Conservation (phyloP, 2,888 invertebrate genomes). For the Xylocampa areola region DNA sequence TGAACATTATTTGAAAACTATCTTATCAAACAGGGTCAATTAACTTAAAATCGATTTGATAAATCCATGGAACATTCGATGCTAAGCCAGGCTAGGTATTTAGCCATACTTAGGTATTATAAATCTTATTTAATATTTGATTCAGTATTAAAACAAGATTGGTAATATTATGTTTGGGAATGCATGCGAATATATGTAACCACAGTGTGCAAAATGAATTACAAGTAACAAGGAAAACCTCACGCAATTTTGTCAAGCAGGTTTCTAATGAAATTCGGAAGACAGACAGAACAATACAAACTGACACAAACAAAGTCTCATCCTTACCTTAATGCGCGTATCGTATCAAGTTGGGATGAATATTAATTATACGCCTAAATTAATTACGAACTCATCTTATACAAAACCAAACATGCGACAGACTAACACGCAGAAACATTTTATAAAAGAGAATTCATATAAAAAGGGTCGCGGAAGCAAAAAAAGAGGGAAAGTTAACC, state of each 20-base stretch:
- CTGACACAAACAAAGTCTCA: slow-evolving; percentile 19
- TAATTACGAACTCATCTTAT: slow-evolving; percentile 45
- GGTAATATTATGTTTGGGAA: too few species aligned
- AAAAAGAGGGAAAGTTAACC: slow-evolving; percentile 83
- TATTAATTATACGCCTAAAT: slow-evolving; percentile 56
- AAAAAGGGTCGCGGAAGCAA: slow-evolving; percentile 69
- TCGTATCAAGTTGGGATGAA: slow-evolving; percentile 18
- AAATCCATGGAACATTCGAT: slow-evolving; percentile 1
- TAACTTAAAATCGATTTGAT: slow-evolving; percentile 20
- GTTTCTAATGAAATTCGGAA: neutral
- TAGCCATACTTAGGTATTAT: too few species aligned
- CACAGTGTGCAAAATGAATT: neutral
- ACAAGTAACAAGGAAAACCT: slow-evolving; percentile 17
- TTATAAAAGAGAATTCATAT: slow-evolving; percentile 75
- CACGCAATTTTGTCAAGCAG: slow-evolving; percentile 13
- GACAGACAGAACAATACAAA: slow-evolving; percentile 13
- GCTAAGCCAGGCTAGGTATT: neutral
- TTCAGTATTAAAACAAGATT: too few species aligned
- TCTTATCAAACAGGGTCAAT: slow-evolving; percentile 41
- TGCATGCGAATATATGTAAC: too few species aligned
- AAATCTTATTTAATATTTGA: too few species aligned
- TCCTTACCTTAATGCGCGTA: slow-evolving; percentile 54
- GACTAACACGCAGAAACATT: slow-evolving; percentile 66
- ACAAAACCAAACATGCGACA: slow-evolving; percentile 46
- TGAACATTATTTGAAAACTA: slow-evolving; percentile 18